Percentiles rank a stretch among this genome's conserved stretches.
These are phyloP conservation scores for Drosophila varians DNA, from an alignment of 1,140 invertebrate genomes.

Conservation along the genomic window DNA sequence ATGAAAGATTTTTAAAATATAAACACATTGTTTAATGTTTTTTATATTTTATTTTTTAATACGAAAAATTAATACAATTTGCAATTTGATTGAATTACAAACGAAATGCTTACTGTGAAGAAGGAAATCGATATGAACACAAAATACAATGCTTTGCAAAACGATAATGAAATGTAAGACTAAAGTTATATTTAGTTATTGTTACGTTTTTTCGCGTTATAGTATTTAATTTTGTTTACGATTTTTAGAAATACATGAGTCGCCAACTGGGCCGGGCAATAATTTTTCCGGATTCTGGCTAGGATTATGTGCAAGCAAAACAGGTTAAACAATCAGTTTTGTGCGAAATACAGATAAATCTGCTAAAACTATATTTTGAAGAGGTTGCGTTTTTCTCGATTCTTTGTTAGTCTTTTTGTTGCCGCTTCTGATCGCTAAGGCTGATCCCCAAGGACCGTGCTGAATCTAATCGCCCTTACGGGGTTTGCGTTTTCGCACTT, in stretches of 20 bases:
- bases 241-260: slow-evolving; percentile 65
- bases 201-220: slow-evolving; percentile 53
- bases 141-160: slow-evolving; percentile 43
- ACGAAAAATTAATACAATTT: slow-evolving; percentile 70
- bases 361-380: slow-evolving; percentile 23
- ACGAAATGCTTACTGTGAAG: slow-evolving; percentile 33
- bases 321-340: slow-evolving; percentile 19
- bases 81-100: slow-evolving; percentile 56
- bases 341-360: slow-evolving; percentile 25
- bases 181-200: slow-evolving; percentile 65
- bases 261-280: slow-evolving; percentile 5
- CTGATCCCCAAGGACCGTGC: slow-evolving; percentile 5
- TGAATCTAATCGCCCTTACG: slow-evolving; percentile 86
- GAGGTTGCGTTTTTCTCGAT: slow-evolving; percentile 28
- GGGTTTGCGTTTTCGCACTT: slow-evolving; percentile 86
- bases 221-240: slow-evolving; percentile 35
- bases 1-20: too few species aligned
- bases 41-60: slow-evolving; percentile 57
- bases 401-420: slow-evolving; percentile 69
- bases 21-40: not conserved
- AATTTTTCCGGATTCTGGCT: slow-evolving; percentile 3
- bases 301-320: slow-evolving; percentile 23
- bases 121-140: slow-evolving; percentile 41
- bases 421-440: slow-evolving; percentile 31
- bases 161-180: slow-evolving; percentile 34